phyloP scores from a whole-genome alignment of 2,888 invertebrate genomes.

The Tholera decimalis region DNA sequence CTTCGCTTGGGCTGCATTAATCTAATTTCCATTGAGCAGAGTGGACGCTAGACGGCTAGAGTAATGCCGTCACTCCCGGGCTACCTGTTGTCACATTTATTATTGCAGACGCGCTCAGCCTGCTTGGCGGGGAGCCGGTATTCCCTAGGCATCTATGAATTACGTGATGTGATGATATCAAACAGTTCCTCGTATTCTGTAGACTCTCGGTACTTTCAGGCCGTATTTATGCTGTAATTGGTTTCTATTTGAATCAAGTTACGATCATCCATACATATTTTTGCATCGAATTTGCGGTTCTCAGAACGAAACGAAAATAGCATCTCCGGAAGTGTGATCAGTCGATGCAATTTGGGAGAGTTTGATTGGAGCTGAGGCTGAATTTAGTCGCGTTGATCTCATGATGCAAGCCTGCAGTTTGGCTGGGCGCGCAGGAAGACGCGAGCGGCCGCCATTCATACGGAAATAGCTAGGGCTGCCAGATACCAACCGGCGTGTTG shows the following conservation, averaged over 20 bases:
- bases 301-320: not conserved
- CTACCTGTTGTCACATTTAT: conserved; percentile 44
- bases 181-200: not conserved
- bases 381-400: conserved; percentile 32
- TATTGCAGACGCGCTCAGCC: conserved; percentile 34
- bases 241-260: not conserved
- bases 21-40: conserved; percentile 33
- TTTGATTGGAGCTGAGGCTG: conserved; percentile 28
- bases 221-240: not conserved
- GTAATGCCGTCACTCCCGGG: conserved; percentile 11
- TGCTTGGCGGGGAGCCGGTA: conserved; percentile 13
- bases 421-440: conserved; percentile 76
- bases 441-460: conserved; percentile 77
- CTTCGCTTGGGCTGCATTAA: conserved; percentile 19
- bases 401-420: conserved; percentile 43
- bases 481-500: not conserved
- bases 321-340: conserved; percentile 19
- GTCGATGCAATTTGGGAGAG: conserved; percentile 27
- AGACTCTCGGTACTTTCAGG: not conserved
- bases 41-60: conserved; percentile 15
- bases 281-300: not conserved
- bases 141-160: not conserved
- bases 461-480: conserved; percentile 77
- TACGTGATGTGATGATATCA: not conserved
- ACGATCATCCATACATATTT: not conserved